Base-by-base conservation (phyloP, 2,113 vertebrate species). In the Crotalus viridis region DNA sequence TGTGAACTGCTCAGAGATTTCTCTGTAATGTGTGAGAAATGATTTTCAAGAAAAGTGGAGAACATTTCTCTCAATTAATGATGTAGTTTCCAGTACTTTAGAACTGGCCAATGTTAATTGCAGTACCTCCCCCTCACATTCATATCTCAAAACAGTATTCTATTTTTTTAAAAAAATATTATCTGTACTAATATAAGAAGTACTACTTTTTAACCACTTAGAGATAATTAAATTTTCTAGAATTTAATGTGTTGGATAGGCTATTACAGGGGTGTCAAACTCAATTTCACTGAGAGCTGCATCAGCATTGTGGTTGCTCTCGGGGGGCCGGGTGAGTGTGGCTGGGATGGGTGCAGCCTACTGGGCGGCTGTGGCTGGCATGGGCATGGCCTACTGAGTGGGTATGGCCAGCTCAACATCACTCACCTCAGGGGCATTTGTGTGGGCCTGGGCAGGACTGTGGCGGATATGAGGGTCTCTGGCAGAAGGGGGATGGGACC, bases 241-340 rank as follows among this genome's bases (percentile, higher is more conserved):
- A 24, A 33, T 5, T 10, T 96, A 90, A 94, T 95, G 39, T 46
- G 24, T 93, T 90, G 94, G n/a, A 95, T 87, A 96, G 92, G 12
- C 24, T 94, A 51, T 51, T 51, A 7, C 48, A 51, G 48, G 48
- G 48, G 7, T 51, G 48, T 51, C 48, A 51, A 51, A 51, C 48
- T 51, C 48, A 51, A 51, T 51, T 51, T 51, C 48, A 51, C 8
- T 51, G 48, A 9, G 48, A 8, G 8, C 48, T 1, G 48, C 48
- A 51, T 51, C 48, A 51, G 48, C 8, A 51, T 51, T 51, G 48
- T 51, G 8, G 8, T 51, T 51, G 48, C 48, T 8, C 8, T 51
- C 0, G 8, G 48, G 48, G 48, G 48, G 48, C 48, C 8, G 1
- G 7, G 1, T 51, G 48, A 7, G 48, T 51, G 48, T 51, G 48